A percentile compares a stretch with the other conserved stretches of the same genome.
These are phyloP conservation scores for Brachyhypopomus occidentalis DNA, from an alignment of 2,113 vertebrate species.

Conservation along the genomic window DNA sequence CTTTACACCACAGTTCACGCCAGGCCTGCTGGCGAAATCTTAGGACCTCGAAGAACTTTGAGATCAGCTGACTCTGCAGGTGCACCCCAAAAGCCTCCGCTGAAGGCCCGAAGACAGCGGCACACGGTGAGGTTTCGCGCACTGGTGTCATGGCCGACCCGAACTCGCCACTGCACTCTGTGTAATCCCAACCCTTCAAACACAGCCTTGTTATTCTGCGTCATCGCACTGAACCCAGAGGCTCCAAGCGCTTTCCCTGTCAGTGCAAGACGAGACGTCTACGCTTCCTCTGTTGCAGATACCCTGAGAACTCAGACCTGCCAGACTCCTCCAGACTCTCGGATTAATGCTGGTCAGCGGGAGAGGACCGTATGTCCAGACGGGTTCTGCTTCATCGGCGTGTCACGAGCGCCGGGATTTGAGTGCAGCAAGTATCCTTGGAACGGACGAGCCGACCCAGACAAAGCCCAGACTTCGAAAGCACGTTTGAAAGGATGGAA, in stretches of 20 bases:
- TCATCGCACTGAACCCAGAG: too few species aligned
- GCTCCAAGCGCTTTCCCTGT: neutral
- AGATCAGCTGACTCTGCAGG: too few species aligned
- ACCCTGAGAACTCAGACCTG: neutral
- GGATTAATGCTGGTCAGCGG: neutral
- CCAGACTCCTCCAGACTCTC: neutral
- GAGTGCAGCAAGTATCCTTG: too few species aligned
- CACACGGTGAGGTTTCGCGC: neutral
- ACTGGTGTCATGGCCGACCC: neutral
- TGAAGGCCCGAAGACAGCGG: neutral
- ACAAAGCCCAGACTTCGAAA: too few species aligned
- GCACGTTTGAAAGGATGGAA: too few species aligned
- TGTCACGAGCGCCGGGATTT: too few species aligned
- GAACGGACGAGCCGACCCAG: too few species aligned
- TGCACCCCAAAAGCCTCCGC: too few species aligned
- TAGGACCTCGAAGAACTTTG: too few species aligned
- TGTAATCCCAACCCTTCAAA: neutral
- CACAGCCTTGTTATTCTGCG: neutral
- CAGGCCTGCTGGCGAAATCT: too few species aligned
- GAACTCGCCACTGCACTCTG: neutral
- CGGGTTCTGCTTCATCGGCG: neutral
- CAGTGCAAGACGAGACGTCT: neutral
- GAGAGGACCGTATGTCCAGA: neutral
- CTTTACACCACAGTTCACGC: too few species aligned
- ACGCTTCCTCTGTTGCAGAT: too few species aligned